A percentile compares a stretch with the other conserved stretches of the same genome.
These are phyloP conservation scores for Andrena cerasifolii DNA, from an alignment of 1,140 invertebrate genomes.

Conservation along the genomic window DNA sequence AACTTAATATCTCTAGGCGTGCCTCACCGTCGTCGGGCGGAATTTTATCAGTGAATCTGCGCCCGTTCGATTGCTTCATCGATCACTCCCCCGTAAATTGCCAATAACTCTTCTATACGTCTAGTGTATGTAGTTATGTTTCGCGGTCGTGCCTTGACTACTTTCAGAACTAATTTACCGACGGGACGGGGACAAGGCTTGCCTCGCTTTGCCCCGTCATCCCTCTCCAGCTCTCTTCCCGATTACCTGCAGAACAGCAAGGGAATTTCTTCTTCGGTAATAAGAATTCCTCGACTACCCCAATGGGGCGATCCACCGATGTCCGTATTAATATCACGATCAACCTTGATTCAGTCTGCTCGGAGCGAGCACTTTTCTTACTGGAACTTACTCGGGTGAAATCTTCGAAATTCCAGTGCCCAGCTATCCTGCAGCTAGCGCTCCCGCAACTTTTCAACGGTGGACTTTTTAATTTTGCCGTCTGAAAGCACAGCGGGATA, in stretches of 20 bases:
- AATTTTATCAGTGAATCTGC: constrained; percentile 57
- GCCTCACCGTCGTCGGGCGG: constrained; percentile 20
- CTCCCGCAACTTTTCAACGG: neutral
- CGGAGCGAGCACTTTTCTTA: too few relatives aligned
- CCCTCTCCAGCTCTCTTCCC: neutral
- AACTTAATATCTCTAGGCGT: constrained; percentile 60
- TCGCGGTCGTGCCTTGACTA: constrained; percentile 47
- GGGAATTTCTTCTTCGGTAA: constrained; percentile 17
- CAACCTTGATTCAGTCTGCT: too few relatives aligned
- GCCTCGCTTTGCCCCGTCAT: neutral
- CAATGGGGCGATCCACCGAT: neutral
- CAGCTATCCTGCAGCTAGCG: neutral
- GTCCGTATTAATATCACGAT: neutral
- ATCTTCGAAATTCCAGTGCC: neutral
- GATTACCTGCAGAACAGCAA: constrained; percentile 18
- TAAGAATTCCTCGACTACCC: constrained; percentile 1
- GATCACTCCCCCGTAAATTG: constrained; percentile 32
- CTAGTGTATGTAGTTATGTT: constrained; percentile 36
- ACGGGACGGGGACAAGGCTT: neutral
- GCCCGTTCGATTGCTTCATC: constrained; percentile 37
- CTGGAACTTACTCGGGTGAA: too few relatives aligned
- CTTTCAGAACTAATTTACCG: constrained; percentile 52
- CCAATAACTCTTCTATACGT: constrained; percentile 44
- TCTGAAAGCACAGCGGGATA: constrained; percentile 4
- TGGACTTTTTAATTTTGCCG: neutral